Evolutionary conservation across 2,888 invertebrate species (phyloP).

Genomic region (Phragmatobia fuliginosa): DNA sequence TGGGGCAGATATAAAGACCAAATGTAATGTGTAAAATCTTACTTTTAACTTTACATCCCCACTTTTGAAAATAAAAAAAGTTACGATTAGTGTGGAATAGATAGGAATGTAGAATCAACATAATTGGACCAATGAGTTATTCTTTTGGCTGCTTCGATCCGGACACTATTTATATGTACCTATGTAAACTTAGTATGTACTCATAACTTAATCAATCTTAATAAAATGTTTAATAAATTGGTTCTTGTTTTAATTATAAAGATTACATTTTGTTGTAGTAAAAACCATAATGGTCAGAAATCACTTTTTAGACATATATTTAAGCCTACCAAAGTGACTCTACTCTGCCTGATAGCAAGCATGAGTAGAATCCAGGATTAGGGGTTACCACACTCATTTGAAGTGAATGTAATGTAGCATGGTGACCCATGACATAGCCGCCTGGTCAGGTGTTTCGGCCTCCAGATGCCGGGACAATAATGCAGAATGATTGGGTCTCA

Average conservation of each 20-base stretch:
- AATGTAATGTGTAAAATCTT: background rate
- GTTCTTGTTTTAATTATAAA: conserved; percentile 36
- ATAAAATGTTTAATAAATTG: conserved; percentile 69
- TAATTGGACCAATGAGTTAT: conserved; percentile 59
- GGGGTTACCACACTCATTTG: too few relatives aligned
- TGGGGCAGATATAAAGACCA: background rate
- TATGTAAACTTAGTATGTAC: conserved; percentile 60
- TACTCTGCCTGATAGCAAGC: too few relatives aligned
- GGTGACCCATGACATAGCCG: too few relatives aligned
- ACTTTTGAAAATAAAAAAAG: background rate
- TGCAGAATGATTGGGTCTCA: too few relatives aligned
- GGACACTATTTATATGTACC: conserved; percentile 68
- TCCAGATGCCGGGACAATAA: too few relatives aligned
- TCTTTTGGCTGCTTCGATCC: conserved; percentile 64
- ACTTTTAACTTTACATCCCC: too few relatives aligned
- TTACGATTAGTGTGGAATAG: background rate
- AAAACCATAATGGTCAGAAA: background rate
- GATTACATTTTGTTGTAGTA: background rate
- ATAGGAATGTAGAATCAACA: conserved; percentile 4
- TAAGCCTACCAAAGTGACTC: too few relatives aligned
- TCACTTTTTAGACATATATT: too few relatives aligned
- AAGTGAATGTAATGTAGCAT: too few relatives aligned
- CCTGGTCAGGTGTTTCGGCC: too few relatives aligned
- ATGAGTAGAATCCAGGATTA: too few relatives aligned
- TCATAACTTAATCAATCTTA: conserved; percentile 63